Conservation (phyloP, 2,797 vertebrate genomes). For the Stomatorhinus walkeri region DNA sequence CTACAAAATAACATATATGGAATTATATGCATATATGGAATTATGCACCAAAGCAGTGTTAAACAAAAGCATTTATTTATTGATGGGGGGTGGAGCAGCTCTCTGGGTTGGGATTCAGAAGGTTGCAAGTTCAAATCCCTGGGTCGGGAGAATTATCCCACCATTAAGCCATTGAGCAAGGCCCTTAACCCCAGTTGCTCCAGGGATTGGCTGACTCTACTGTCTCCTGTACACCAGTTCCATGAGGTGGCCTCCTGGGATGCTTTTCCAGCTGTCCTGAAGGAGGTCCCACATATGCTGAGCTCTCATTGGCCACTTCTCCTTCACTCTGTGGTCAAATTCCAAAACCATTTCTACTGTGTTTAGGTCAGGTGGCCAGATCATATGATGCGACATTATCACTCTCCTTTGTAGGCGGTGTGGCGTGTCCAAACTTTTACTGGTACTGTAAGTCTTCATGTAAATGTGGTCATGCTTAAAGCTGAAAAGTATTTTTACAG, state of each 20-base stretch:
- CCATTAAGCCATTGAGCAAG: not conserved
- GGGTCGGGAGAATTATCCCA: not conserved
- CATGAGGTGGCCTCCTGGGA: not conserved
- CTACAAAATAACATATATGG: not conserved
- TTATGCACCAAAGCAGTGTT: not conserved
- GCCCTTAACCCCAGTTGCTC: not conserved
- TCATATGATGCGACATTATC: not conserved
- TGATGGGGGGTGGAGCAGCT: not conserved
- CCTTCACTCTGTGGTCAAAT: not conserved
- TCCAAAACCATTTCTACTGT: not conserved
- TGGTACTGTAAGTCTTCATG: not conserved
- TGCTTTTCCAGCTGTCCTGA: not conserved
- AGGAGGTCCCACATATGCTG: not conserved
- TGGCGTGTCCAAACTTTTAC: not conserved
- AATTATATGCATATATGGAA: not conserved
- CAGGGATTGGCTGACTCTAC: not conserved
- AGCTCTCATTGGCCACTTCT: not conserved
- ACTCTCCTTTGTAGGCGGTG: not conserved
- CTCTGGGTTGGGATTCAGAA: not conserved
- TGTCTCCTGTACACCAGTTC: not conserved
- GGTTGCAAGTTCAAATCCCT: not conserved
- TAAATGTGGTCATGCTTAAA: not conserved
- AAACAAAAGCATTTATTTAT: not conserved
- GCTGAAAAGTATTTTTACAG: not conserved
- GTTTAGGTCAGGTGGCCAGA: not conserved